Evolutionary conservation across 2,113 vertebrate genomes (phyloP).

Genomic region (Hipposideros armiger): DNA sequence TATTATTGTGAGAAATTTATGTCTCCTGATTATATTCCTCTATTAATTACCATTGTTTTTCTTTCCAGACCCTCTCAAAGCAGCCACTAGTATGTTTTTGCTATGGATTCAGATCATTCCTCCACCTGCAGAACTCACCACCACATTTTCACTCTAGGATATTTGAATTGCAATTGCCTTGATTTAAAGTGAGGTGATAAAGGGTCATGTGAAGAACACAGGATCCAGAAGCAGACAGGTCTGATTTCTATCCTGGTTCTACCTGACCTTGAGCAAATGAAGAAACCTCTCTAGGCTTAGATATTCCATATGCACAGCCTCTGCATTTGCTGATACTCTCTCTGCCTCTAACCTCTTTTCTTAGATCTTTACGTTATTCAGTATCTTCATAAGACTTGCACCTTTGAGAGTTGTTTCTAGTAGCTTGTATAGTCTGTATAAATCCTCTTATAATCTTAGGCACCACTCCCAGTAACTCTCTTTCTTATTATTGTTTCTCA

Average conservation of each 20-base stretch:
- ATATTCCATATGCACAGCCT: neutral
- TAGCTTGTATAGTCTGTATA: neutral
- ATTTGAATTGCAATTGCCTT: neutral
- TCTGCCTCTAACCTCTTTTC: neutral
- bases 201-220: neutral
- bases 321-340: neutral
- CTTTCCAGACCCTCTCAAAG: neutral
- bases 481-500: neutral
- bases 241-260: neutral
- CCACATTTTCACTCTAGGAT: neutral
- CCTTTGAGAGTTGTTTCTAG: neutral
- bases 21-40: neutral
- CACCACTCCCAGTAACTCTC: neutral
- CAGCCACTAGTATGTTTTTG: neutral
- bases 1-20: neutral
- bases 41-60: neutral
- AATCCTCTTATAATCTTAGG: neutral
- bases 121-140: neutral
- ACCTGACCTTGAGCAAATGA: neutral
- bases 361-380: neutral
- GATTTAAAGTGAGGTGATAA: neutral
- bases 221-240: neutral
- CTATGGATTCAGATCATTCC: neutral
- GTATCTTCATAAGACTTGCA: neutral
- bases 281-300: neutral